Evolutionary conservation across 2,797 vertebrate genomes (phyloP), one percentile per base, ranked within the genome.

Genomic region (Macropodus opercularis): DNA sequence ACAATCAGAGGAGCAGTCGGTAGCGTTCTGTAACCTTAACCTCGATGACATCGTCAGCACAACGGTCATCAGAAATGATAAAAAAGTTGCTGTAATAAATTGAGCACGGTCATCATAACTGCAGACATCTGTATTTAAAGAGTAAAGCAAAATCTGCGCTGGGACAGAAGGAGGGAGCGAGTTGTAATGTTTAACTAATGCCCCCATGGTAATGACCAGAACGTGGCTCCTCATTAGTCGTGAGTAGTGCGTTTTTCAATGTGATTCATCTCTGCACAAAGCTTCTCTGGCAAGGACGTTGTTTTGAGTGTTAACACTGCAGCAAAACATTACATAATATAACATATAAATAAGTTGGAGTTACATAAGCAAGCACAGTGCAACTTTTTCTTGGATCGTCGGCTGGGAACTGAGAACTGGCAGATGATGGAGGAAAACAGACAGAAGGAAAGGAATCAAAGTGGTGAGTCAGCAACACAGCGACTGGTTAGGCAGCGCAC

Each of bases 391-490:
- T 74, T 60, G 61, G 63, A 83, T 75, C 63, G 43, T 42, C 17
- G 52, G 62, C 75, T 41, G 41, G 72, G 78, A 72, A 80, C 41
- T 17, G 73, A 42, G 63, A 71, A 39, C 65, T 77, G 77, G 61
- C 68, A 48, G 81, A 76, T 67, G 84, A 84, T 58, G 60, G 81
- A 84, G 75, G 62, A 43, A 82, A 80, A 77, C 63, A 46, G 70
- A 72, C 39, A 72, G 63, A 75, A 29, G 58, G 70, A 69, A 51
- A 35, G 22, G 70, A 85, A 66, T 81, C 66, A 77, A 82, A 83
- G 74, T 6, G 38, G 67, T 86, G 81, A 87, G 77, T 87, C 80
- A 86, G 85, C 85, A 78, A 8, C 46, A 57, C 74, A 77, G 67
- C 5, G 22, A 40, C 74, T 40, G 81, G 67, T 26, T n/a, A 41